Percentiles rank a stretch among this genome's conserved stretches.
Evolutionary conservation across 2,797 vertebrate genomes (phyloP).

Genomic region (Stomatorhinus walkeri): DNA sequence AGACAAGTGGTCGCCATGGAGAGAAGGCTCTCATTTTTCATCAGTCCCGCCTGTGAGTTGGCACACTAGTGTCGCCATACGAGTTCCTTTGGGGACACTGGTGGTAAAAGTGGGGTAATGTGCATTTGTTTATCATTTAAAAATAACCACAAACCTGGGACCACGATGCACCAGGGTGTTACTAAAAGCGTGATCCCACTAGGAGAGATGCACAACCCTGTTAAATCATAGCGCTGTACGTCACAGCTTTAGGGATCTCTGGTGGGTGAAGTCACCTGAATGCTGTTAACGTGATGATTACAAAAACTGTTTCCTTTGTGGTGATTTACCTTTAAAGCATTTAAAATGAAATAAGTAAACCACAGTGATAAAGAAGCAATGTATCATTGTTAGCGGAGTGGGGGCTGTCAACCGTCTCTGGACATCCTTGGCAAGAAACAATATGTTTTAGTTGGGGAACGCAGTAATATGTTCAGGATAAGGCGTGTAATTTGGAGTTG

Average conservation of each 20-base stretch:
- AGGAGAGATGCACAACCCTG: too few relatives aligned
- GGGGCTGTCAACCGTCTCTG: constrained; percentile 71
- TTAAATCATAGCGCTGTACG: background rate
- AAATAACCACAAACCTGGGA: background rate
- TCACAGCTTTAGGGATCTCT: background rate
- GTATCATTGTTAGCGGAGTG: constrained; percentile 51
- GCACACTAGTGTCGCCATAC: background rate
- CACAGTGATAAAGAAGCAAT: background rate
- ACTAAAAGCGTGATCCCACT: background rate
- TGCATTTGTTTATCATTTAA: background rate
- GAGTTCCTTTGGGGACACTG: background rate
- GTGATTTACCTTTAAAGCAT: background rate
- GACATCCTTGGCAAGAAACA: constrained; percentile 68
- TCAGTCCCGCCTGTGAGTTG: background rate
- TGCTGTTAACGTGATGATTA: background rate
- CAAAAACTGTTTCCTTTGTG: background rate
- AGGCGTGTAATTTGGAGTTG: constrained; percentile 28
- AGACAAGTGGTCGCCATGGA: constrained; percentile 40
- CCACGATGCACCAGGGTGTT: background rate
- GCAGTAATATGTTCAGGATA: background rate
- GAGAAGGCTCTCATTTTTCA: constrained; percentile 25
- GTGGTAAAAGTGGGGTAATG: background rate
- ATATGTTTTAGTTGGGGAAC: constrained; percentile 46
- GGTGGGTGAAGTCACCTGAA: background rate
- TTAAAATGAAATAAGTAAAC: background rate